Evolutionary conservation across 2,797 vertebrate species (phyloP), one percentile per base, ranked within the genome.

Genomic region (Heliangelus exortis): DNA sequence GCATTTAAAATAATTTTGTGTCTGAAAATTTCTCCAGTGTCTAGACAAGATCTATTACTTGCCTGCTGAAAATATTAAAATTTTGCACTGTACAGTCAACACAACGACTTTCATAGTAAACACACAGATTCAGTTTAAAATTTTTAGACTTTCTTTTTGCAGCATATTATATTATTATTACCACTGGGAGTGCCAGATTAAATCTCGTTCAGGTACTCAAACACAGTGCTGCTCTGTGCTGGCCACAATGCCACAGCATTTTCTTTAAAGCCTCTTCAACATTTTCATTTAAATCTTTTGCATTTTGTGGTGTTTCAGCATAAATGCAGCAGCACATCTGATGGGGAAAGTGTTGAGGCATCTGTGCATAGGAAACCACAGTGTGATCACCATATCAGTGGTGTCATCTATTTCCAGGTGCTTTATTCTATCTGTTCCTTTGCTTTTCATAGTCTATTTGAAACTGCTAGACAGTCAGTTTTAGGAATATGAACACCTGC

Each of bases 41-140:
- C 98, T 98, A 98, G 97, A 98, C 97, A 92, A 96, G 96, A 97
- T 97, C 82, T 89, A 95, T 92, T 82, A 83, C 84, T 94, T 81
- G 91, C 96, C 96, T 94, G 93, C 89, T 95, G 91, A 92, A 98
- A 97, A 96, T 96, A 97, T 95, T 97, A 97, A 97, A 92, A 94
- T 95, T 92, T 92, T 71, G 66, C 76, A 55, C 77, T 36, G 76
- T 61, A 53, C 91, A 93, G 87, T 94, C 41, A 5, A 91, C 90
- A 94, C 78, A 90, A 82, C 48, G 77, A 63, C 83, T 85, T 67
- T 59, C 77, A 78, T 55, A 95, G 94, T 93, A 97, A 97, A 96
- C 91, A 96, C 34, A 76, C 85, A 92, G 89, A 96, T 95, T 73
- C 89, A 82, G 84, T 95, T 92, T 93, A 93, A 96, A 89, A 84